These are phyloP conservation scores for Cladorhizidae sp. DNA, from an alignment of 37 sponge, comb jelly and placozoan genomes.

Conservation along the genomic window DNA sequence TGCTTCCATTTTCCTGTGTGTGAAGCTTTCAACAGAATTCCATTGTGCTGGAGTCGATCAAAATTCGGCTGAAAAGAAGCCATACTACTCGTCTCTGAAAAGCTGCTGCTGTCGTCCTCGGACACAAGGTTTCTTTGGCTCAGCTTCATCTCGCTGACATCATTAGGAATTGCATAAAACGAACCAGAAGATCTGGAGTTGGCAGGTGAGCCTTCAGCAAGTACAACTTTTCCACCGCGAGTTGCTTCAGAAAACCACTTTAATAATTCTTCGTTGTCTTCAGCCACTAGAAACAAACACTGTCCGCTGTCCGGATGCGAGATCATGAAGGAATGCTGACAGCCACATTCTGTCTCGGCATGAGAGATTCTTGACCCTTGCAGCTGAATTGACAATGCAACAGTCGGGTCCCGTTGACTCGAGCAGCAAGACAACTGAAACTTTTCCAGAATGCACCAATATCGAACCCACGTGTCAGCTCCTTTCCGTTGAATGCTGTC, in stretches of 20 bases:
- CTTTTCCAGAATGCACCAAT: slow-evolving; percentile 70
- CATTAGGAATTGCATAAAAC: slow-evolving; percentile 24
- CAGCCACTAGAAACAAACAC: slow-evolving; percentile 56
- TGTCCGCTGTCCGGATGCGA: slow-evolving; percentile 64
- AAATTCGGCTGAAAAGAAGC: not conserved
- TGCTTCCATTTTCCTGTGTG: slow-evolving; percentile 64
- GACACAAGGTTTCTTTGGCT: not conserved
- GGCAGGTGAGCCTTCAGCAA: slow-evolving; percentile 12
- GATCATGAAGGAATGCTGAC: slow-evolving; percentile 54
- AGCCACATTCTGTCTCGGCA: slow-evolving; percentile 25
- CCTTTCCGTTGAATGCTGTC: slow-evolving; percentile 43
- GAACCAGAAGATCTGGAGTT: not conserved
- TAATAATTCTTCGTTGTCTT: slow-evolving; percentile 21
- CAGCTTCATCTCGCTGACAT: not conserved
- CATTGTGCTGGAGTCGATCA: slow-evolving; percentile 14
- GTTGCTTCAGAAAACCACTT: slow-evolving; percentile 57
- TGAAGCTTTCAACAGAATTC: slow-evolving; percentile 48
- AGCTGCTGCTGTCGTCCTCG: not conserved
- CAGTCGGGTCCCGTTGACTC: slow-evolving; percentile 40
- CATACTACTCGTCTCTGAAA: not conserved
- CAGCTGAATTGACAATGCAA: slow-evolving; percentile 41
- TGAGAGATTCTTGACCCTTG: slow-evolving; percentile 53
- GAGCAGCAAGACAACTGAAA: slow-evolving; percentile 40
- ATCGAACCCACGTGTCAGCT: slow-evolving; percentile 48
- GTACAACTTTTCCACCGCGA: slow-evolving; percentile 43